Base-by-base conservation (phyloP, 2,888 invertebrate genomes). In the Tethea ocularis region DNA sequence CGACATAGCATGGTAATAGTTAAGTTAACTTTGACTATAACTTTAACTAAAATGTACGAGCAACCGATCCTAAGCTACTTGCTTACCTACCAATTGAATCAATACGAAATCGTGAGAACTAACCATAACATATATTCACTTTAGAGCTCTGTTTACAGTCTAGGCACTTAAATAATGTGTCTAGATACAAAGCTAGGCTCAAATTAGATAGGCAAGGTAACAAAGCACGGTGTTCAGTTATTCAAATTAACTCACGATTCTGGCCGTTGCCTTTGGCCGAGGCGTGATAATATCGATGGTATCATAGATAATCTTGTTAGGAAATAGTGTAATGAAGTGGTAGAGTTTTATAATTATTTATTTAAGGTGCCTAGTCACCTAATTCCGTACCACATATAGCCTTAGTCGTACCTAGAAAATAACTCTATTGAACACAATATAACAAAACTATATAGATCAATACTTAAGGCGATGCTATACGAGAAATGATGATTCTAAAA, bases 191-290 rank as follows among this genome's bases (percentile, higher is more conserved):
- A 62, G 38, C 58, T 57, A 52, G 60, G 38, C 46, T 59, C 56
- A 63, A 51, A 56, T 57, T 60, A 57, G 57, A 57, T 57, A 51
- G 58, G 59, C 59, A 53, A 59, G 51, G 58, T 54, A 62, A 52
- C 58, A 24, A 57, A 53, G 57, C 46, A 59, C 57, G 52, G 68
- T 64, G 64, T 67, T 76, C 68, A 72, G 67, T 26, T 71, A 78
- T 79, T 77, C 72, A 77, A 75, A 79, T 76, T 63, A 36, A 63
- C 65, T 78, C 78, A 78, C 78, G 76, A 57, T 61, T 65, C 56
- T 63, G 58, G 51, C 62, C 64, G 60, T 67, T 41, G 68, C 71
- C 66, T 61, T 24, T 4, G 58, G 61, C 58, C 53, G 33, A 56
- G 65, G 67, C 70, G 71, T 66, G 68, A 73, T 71, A 69, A 69